Evolutionary conservation across 2,113 vertebrate genomes (phyloP), one percentile per base, ranked within the genome.

Genomic region (Anarhynchus alexandrinus): DNA sequence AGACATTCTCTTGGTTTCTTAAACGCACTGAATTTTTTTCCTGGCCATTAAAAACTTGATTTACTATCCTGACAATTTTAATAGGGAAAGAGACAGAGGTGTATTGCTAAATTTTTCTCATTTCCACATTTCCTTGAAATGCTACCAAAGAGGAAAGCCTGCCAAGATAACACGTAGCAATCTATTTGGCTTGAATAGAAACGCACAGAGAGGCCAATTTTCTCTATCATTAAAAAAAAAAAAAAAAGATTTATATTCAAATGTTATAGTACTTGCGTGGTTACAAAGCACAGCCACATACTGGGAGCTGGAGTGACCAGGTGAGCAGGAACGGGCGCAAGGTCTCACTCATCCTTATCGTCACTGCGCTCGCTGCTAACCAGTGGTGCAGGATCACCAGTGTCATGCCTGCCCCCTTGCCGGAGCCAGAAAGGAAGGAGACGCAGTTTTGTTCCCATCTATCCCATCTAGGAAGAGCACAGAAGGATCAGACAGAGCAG

Each of bases 21-120:
- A 94, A 91, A 96, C 18, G 74, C 92, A 96, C 38, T 94, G 78
- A 16, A 26, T 92, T 87, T 95, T 92, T 80, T 58, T 15, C 34
- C 65, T 12, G 32, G 67, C 32, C 66, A 58, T 97, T 97, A 97
- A 95, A 97, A 92, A 29, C 19, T 79, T 96, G 83, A 98, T 98
- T 97, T 96, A 97, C 82, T 96, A 29, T 90, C 32, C 69, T 95
- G 95, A 96, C 89, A 96, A 45, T 96, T 97, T 97, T 97, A 98
- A 94, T 65, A 97, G 82, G 67, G 59, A 91, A 94, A 97, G 92
- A 96, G 83, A 90, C 49, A 91, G 70, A 94, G 52, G 78, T 95
- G 95, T 96, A 96, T 79, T 93, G 84, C 12, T 42, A 73, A 83
- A 47, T 8, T 34, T 90, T 92, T 95, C 89, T 95, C 32, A 64